Base-by-base conservation (phyloP, 2,888 invertebrate genomes). In the Dryomyza anilis region DNA sequence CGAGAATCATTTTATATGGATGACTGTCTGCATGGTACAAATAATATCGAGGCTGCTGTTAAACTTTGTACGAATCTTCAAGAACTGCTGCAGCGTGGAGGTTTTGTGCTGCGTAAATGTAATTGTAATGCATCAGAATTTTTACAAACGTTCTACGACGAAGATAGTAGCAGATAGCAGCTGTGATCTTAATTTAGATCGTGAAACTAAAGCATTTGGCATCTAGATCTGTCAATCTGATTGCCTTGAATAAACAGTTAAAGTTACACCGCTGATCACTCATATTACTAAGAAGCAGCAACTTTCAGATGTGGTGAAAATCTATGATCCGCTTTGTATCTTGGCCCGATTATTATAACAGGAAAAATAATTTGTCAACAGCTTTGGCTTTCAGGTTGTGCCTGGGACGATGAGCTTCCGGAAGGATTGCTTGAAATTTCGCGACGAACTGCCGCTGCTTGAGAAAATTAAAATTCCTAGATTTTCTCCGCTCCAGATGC, bases 1-100 rank as follows among this genome's bases (percentile, higher is more conserved):
- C 46, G 30, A 8, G 65, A 67, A 27, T 29, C 57, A 12, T 68
- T 70, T 21, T 70, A 65, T 36, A 63, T 67, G 64, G 69, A 69
- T 64, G 66, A 69, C n/a, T 63, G 63, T 30, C 56, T 69, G 7
- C 60, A 65, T 36, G 67, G 63, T 1, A n/a, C 64, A 27, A 52
- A 60, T 14, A 12, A 52, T 3, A 53, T 58, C 14, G 58, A 65
- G 21, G 21, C 27, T 19, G 61, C 66, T 50, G 29, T 57, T 21
- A 2, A 30, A 25, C 29, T 66, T 19, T 50, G 63, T n/a, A 19
- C 3, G 12, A 30, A 65, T 23, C 48, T 67, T 3, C 55, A 65
- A 39, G 16, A 55, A 14, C 21, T 63, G 19, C 50, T 67, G 4
- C 52, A 59, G 19, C 36, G 65, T 12, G 62, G 65, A 30, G 65